A percentile compares a stretch with the other conserved stretches of the same genome.
phyloP scores from a whole-genome alignment of 2,113 vertebrate genomes.

The Esox niger region DNA sequence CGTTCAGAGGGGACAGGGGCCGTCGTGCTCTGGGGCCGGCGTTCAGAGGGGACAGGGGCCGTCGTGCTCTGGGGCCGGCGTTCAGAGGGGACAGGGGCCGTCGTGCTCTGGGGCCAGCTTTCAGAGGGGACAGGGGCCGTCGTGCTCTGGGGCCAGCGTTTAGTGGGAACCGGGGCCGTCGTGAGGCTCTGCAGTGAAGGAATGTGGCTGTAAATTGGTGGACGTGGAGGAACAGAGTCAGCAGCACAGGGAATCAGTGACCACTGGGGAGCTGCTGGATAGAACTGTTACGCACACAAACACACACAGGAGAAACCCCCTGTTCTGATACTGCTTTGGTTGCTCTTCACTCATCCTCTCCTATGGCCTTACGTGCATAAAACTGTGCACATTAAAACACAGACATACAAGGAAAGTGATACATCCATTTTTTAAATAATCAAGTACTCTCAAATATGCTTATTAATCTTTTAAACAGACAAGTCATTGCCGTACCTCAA shows the following conservation, averaged over 20 bases:
- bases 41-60: constrained; percentile 11
- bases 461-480: background rate
- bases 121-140: constrained; percentile 21
- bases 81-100: constrained; percentile 18
- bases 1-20: constrained; percentile 9
- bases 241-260: constrained; percentile 56
- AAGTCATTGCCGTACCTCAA: background rate
- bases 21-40: constrained; percentile 18
- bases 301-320: constrained; percentile 22
- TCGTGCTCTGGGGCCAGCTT: constrained; percentile 12
- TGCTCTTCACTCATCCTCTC: no score
- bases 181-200: constrained; percentile 44
- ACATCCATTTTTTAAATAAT: no score
- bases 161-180: constrained; percentile 18
- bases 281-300: constrained; percentile 43
- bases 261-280: constrained; percentile 48
- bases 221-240: constrained; percentile 49
- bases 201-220: constrained; percentile 61
- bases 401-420: background rate
- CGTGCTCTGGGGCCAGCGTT: constrained; percentile 9
- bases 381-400: background rate
- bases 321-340: constrained; percentile 12
- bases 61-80: constrained; percentile 17
- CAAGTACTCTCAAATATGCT: background rate
- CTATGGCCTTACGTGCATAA: no score